Percentiles rank a stretch among this genome's conserved stretches.
Evolutionary conservation across 2,113 vertebrate species (phyloP).

Genomic region (Corythaeola cristata): DNA sequence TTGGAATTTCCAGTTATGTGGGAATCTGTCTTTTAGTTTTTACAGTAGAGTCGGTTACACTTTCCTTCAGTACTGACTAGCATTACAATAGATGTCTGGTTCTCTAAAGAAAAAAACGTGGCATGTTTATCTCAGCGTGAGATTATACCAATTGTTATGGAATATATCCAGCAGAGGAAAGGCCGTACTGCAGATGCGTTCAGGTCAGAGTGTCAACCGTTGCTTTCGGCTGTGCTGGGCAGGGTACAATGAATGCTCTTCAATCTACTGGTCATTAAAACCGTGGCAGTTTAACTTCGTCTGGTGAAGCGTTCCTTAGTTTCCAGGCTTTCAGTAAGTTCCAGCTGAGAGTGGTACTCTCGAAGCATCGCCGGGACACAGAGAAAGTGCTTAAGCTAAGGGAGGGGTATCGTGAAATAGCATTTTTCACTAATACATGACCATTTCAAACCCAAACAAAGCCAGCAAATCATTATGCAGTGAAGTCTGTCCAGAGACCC

Average conservation of each 20-base stretch:
- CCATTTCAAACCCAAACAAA: background rate
- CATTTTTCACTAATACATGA: background rate
- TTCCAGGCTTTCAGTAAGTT: background rate
- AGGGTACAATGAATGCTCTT: background rate
- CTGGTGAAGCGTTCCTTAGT: background rate
- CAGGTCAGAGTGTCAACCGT: background rate
- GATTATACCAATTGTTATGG: too few species aligned
- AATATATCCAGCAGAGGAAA: background rate
- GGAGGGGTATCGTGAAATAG: background rate
- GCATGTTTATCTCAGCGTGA: too few species aligned
- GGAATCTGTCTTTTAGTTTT: too few species aligned
- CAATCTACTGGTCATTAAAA: background rate
- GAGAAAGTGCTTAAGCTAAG: background rate
- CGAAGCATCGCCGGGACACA: background rate
- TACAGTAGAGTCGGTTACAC: too few species aligned
- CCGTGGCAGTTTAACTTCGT: background rate
- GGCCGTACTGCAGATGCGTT: background rate
- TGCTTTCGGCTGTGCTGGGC: background rate
- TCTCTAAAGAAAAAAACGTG: too few species aligned
- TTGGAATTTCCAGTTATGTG: background rate
- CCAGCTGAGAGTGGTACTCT: background rate
- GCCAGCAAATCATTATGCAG: background rate
- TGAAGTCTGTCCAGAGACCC: background rate
- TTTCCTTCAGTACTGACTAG: too few species aligned
- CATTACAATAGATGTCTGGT: too few species aligned